phyloP scores from a whole-genome alignment of 2,888 invertebrate species.

The Frankliniella intonsa region DNA sequence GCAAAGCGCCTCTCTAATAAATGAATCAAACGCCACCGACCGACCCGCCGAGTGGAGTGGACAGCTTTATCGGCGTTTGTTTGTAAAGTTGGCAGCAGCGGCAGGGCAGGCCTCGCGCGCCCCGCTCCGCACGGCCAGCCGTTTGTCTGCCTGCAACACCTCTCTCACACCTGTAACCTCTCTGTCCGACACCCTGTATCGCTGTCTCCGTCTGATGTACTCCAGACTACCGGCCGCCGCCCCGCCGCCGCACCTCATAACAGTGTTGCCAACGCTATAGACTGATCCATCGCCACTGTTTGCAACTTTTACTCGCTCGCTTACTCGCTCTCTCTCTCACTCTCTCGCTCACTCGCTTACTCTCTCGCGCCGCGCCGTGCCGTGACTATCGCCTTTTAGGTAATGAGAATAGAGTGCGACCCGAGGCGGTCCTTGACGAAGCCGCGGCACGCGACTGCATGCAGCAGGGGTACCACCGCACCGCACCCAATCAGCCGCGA shows the following conservation, averaged over 20 bases:
- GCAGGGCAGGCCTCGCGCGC: not conserved
- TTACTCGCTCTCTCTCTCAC: not conserved
- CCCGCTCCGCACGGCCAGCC: not conserved
- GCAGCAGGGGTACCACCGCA: too few species aligned
- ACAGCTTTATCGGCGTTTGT: not conserved
- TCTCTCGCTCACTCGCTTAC: not conserved
- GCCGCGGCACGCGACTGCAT: too few species aligned
- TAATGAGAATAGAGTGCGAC: too few species aligned
- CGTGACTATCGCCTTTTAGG: too few species aligned
- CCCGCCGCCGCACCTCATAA: not conserved
- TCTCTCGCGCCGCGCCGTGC: not conserved
- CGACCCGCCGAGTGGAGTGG: not conserved
- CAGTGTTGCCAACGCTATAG: not conserved
- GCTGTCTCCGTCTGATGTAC: too few species aligned
- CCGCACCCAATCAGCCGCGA: too few species aligned
- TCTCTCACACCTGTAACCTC: not conserved
- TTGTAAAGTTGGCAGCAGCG: not conserved
- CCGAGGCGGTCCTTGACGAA: too few species aligned
- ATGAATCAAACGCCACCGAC: not conserved
- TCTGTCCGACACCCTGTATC: not conserved
- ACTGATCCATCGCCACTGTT: not conserved
- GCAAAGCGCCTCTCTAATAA: not conserved
- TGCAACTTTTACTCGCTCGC: not conserved
- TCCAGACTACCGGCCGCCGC: not conserved
- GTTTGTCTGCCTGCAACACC: not conserved